Evolutionary conservation across 2,113 vertebrate genomes (phyloP).

Genomic region (Anhinga anhinga): DNA sequence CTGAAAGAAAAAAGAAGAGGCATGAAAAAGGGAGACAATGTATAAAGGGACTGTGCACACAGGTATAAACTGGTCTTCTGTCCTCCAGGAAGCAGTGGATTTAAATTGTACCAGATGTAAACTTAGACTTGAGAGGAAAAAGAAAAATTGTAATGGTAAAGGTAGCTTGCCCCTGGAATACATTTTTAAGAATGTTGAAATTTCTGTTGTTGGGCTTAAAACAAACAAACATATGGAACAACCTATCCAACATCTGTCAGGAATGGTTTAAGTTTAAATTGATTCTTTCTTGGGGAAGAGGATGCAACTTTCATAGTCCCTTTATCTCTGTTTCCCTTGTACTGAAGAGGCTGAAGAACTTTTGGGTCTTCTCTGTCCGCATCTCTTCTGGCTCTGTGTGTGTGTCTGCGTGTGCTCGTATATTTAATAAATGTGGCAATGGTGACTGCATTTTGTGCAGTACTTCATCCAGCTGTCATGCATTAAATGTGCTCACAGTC

Average conservation of each 20-base stretch:
- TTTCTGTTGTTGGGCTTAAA: neutral
- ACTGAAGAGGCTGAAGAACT: neutral
- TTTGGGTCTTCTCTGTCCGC: neutral
- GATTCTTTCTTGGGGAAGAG: neutral
- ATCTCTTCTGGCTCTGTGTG: accelerated
- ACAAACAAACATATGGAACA: neutral
- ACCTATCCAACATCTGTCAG: neutral
- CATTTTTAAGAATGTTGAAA: neutral
- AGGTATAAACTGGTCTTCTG: neutral
- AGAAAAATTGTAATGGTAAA: neutral
- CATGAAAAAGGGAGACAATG: neutral
- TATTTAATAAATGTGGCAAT: neutral
- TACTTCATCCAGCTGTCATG: neutral
- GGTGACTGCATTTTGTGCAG: neutral
- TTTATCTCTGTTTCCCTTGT: neutral
- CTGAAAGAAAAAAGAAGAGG: neutral
- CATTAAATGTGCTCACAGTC: neutral
- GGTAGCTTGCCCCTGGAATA: neutral
- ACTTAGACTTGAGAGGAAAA: neutral
- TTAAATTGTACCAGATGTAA: neutral
- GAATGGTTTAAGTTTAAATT: neutral
- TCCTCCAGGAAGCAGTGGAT: neutral
- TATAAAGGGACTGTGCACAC: neutral
- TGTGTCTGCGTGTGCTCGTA: accelerated
- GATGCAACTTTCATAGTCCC: neutral